Evolutionary conservation across 2,888 invertebrate species (phyloP), one percentile per base, ranked within the genome.

Genomic region (Gari tellinella): DNA sequence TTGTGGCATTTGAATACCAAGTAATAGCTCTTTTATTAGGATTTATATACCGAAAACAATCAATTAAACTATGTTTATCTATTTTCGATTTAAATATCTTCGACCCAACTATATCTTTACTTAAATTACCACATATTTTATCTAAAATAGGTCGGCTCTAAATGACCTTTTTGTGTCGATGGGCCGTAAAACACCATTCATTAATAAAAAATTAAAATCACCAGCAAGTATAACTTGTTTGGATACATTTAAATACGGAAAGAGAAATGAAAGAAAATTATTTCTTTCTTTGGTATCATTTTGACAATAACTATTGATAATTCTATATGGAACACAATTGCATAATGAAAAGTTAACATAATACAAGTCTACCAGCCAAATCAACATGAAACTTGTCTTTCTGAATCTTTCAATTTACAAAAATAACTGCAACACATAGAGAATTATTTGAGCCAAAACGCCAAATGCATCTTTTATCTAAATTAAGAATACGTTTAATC

Each of bases 171-270:
- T n/a, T n/a, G n/a, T n/a, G n/a, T n/a, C n/a, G n/a, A n/a, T n/a
- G n/a, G n/a, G n/a, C n/a, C n/a, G n/a, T n/a, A n/a, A n/a, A n/a
- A n/a, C n/a, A n/a, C n/a, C n/a, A n/a, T n/a, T n/a, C n/a, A 64
- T 60, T 19, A 51, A 53, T 37, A 73, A 55, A 49, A 52, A 73
- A 51, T 73, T 73, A 52, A 64, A 73, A 49, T 73, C 73, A 14
- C 73, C 73, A 41, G 15, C 45, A 25, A 75, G 25, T 25, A 66
- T 55, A 5, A 75, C 15, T 41, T 53, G 21, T 14, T 48, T 26
- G 25, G 57, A 48, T 14, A 58, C n/a, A 10, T 53, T 53, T 23
- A 70, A 60, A 45, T 69, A 31, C 19, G 25, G 43, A n/a, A 14
- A 14, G 0, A 74, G 14, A n/a, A 25, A 14, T 19, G 52, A 31